Base-by-base conservation (phyloP, 2,888 invertebrate genomes). In the Ethmia dodecea region DNA sequence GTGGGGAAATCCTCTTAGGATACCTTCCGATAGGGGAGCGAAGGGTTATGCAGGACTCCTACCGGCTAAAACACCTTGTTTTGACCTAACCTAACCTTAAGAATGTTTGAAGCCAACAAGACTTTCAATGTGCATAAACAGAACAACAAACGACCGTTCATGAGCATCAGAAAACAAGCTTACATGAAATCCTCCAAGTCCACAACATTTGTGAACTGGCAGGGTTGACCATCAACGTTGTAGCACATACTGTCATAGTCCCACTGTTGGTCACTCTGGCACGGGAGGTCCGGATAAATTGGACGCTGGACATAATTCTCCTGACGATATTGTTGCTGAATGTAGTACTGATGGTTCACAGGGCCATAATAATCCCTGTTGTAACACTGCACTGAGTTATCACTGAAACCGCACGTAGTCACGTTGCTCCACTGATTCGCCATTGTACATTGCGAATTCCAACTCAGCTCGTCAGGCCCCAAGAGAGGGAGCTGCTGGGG, bases 121-220 rank as follows among this genome's bases (percentile, higher is more conserved):
- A n/a, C n/a, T n/a, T n/a, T n/a, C n/a, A n/a, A n/a, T n/a, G n/a
- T n/a, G n/a, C n/a, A n/a, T n/a, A n/a, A n/a, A n/a, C n/a, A n/a
- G n/a, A n/a, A n/a, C n/a, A n/a, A n/a, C n/a, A n/a, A n/a, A n/a
- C n/a, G n/a, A n/a, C n/a, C n/a, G n/a, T n/a, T n/a, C n/a, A n/a
- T n/a, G n/a, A n/a, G n/a, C n/a, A 22, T 3, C 22, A 8, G 22
- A n/a, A 22, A 47, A 90, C n/a, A n/a, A n/a, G n/a, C 92, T 92
- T 76, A 92, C 92, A 92, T 91, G 70, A 92, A 92, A 75, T 92
- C 92, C 68, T 92, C 92, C 52, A 92, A 89, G 68, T 92, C 92
- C 33, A 91, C 88, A 42, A 90, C 83, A 46, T 88, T 86, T 0
- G 91, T 89, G 56, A 89, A 92, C 53, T 91, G 91, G 45, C 92